These are phyloP conservation scores for Gorsachius goisagi DNA, from an alignment of 2,113 vertebrate genomes.

Conservation along the genomic window DNA sequence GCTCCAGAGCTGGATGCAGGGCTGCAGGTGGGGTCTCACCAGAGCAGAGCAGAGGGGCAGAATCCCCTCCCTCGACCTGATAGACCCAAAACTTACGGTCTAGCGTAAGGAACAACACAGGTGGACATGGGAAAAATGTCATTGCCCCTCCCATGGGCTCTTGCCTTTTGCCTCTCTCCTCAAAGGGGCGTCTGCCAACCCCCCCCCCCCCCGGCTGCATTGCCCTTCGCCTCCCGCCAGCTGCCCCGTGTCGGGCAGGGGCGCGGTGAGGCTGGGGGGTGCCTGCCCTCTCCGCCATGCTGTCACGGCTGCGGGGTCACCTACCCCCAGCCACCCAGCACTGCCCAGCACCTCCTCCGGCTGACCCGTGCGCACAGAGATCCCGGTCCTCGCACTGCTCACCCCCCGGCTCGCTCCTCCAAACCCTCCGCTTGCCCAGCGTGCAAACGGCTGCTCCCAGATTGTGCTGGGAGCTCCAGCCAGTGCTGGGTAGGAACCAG, in stretches of 20 bases:
- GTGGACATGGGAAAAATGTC: not conserved
- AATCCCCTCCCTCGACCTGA: too few relatives aligned
- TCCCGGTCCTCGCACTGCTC: not conserved
- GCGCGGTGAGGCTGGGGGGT: accelerated
- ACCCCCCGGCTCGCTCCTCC: accelerated
- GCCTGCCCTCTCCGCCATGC: too few relatives aligned
- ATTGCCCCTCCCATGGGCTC: not conserved
- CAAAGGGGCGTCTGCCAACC: not conserved
- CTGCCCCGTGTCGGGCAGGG: not conserved
- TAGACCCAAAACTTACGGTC: not conserved
- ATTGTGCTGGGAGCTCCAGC: not conserved
- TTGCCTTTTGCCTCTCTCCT: not conserved
- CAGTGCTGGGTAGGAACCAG: not conserved
- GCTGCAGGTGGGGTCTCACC: too few relatives aligned
- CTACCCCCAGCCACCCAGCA: not conserved
- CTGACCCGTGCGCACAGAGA: accelerated
- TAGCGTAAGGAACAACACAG: not conserved
- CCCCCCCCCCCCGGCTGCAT: not conserved
- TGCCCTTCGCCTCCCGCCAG: not conserved
- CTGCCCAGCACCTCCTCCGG: not conserved
- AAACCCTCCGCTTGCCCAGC: accelerated
- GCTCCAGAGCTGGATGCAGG: too few relatives aligned
- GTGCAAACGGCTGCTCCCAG: not conserved
- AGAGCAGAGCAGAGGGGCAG: too few relatives aligned
- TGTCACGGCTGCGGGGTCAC: not conserved